phyloP scores from a whole-genome alignment of 2,113 vertebrate species.

The Engraulis encrasicolus region DNA sequence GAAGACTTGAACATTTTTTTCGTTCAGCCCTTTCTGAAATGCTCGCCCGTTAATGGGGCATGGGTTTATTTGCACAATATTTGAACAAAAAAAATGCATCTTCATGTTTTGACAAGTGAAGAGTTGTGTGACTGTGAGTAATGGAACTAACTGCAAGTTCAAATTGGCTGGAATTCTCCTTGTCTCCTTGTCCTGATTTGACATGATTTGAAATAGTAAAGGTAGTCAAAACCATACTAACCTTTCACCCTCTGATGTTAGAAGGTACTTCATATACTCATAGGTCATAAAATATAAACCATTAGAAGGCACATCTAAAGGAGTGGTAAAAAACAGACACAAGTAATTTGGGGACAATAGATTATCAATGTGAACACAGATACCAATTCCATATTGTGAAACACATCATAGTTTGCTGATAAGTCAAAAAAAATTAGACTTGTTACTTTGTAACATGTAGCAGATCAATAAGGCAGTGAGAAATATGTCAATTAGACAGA shows the following conservation, averaged over 20 bases:
- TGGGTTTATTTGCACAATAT: too few relatives aligned
- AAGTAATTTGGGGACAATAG: not conserved
- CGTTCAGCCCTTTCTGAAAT: too few relatives aligned
- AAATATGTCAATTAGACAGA: not conserved
- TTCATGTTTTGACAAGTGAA: too few relatives aligned
- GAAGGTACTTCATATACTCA: conserved; percentile 68
- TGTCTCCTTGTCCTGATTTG: too few relatives aligned
- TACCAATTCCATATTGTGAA: not conserved
- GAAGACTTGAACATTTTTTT: too few relatives aligned
- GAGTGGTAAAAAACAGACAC: conserved; percentile 12
- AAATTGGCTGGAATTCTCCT: too few relatives aligned
- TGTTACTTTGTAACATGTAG: not conserved
- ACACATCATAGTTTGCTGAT: not conserved
- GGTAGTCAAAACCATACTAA: conserved; percentile 38
- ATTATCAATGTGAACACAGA: not conserved
- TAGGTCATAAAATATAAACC: conserved; percentile 80
- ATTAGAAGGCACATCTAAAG: conserved; percentile 75
- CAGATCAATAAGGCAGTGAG: not conserved
- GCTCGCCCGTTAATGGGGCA: too few relatives aligned
- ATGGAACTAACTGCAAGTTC: too few relatives aligned
- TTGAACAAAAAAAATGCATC: too few relatives aligned
- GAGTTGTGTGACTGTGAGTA: too few relatives aligned
- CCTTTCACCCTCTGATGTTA: conserved; percentile 75
- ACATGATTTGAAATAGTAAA: not conserved
- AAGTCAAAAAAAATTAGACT: not conserved